Conservation (phyloP, 2,888 invertebrate species). For the Rotaria socialis region DNA sequence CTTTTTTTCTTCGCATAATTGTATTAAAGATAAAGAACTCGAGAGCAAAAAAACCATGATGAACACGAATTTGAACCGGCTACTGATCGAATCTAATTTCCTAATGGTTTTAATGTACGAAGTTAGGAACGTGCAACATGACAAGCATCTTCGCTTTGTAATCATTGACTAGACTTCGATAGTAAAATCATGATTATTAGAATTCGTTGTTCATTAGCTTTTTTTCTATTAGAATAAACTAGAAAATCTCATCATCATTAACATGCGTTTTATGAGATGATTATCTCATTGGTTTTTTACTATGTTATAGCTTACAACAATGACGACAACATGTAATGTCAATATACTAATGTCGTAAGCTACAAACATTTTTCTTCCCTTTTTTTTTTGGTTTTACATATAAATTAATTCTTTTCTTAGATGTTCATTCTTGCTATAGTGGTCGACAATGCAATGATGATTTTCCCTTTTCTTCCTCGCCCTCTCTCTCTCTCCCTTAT, state of each 20-base stretch:
- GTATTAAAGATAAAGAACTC: not conserved
- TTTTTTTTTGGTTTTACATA: conserved; percentile 2
- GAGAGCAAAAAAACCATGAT: not conserved
- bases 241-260: not conserved
- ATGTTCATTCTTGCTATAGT: conserved; percentile 11
- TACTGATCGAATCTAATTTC: conserved; percentile 11
- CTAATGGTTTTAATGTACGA: not conserved
- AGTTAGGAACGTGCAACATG: not conserved
- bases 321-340: not conserved
- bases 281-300: conserved; percentile 7
- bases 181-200: not conserved
- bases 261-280: conserved; percentile 8
- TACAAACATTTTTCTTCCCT: conserved; percentile 23
- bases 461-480: conserved; percentile 7
- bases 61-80: not conserved
- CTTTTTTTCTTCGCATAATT: not conserved
- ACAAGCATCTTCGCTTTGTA: not conserved
- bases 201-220: not conserved
- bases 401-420: conserved; percentile 29
- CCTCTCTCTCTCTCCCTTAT: not conserved
- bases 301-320: not conserved
- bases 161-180: not conserved
- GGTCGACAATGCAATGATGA: conserved; percentile 11
- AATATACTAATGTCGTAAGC: conserved; percentile 13
- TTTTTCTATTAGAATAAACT: not conserved